These are phyloP conservation scores for Matsumyia berberina DNA, from an alignment of 2,888 invertebrate species.

Conservation along the genomic window DNA sequence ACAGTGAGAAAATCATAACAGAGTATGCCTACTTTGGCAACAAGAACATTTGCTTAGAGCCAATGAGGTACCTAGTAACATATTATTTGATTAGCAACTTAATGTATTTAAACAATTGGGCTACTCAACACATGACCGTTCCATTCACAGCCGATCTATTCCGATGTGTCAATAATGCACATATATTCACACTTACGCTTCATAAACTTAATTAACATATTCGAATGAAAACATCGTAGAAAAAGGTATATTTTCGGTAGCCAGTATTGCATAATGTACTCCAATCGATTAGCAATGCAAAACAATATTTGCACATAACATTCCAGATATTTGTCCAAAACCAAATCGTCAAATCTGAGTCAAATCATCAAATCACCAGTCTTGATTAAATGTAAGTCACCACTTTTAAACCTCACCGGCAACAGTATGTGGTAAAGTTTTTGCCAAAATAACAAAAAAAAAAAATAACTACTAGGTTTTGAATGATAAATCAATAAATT, in stretches of 20 bases:
- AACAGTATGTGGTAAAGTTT: not conserved
- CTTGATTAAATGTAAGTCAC: not conserved
- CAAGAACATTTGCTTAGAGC: too few species aligned
- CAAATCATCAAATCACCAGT: constrained; percentile 8
- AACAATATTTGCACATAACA: constrained; percentile 6
- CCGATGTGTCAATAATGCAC: not conserved
- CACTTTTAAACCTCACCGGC: not conserved
- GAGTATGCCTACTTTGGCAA: too few species aligned
- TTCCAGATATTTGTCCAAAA: constrained; percentile 13
- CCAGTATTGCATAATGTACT: constrained; percentile 28
- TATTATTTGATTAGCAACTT: not conserved
- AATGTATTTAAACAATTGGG: not conserved
- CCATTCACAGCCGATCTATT: not conserved
- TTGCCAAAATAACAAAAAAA: not conserved
- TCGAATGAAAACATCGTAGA: not conserved
- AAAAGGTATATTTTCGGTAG: too few species aligned
- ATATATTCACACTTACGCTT: not conserved
- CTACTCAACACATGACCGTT: not conserved
- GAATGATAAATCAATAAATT: constrained; percentile 59
- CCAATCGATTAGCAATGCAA: constrained; percentile 1
- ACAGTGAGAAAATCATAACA: too few species aligned
- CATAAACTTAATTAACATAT: constrained; percentile 18
- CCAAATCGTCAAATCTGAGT: too few species aligned
- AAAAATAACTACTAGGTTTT: constrained; percentile 11
- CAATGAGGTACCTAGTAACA: not conserved